Percentiles rank a stretch among this genome's conserved stretches.
phyloP scores from a whole-genome alignment of 2,888 invertebrate genomes.

The Orthosia cruda region DNA sequence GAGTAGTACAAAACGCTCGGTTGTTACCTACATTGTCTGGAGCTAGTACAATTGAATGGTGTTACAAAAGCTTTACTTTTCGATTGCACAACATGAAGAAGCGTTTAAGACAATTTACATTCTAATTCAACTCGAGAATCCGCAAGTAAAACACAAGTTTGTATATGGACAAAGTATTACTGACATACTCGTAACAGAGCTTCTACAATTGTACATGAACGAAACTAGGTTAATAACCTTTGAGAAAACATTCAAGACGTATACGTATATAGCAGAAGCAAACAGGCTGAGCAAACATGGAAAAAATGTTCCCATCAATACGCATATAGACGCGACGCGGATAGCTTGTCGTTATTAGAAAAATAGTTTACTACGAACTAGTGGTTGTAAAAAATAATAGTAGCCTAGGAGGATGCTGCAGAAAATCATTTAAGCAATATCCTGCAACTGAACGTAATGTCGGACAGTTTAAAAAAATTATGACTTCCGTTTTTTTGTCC shows the following conservation, averaged over 20 bases:
- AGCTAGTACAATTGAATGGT: slow-evolving; percentile 68
- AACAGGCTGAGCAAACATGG: slow-evolving; percentile 81
- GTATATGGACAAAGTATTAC: slow-evolving; percentile 39
- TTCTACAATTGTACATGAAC: slow-evolving; percentile 70
- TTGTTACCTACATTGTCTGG: slow-evolving; percentile 72
- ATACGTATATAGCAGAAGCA: slow-evolving; percentile 74
- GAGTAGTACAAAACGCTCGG: slow-evolving; percentile 65
- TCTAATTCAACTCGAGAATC: slow-evolving; percentile 41
- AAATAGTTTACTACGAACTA: slow-evolving; percentile 54
- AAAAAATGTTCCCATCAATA: slow-evolving; percentile 71
- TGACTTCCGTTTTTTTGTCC: slow-evolving; percentile 40
- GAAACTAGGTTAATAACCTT: slow-evolving; percentile 88
- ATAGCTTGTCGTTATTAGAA: slow-evolving; percentile 51
- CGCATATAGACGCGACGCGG: slow-evolving; percentile 50
- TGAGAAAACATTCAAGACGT: slow-evolving; percentile 75
- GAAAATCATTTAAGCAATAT: slow-evolving; percentile 51
- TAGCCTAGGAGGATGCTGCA: slow-evolving; percentile 28
- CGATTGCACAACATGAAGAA: slow-evolving; percentile 46
- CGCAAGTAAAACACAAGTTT: slow-evolving; percentile 29
- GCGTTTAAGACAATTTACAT: slow-evolving; percentile 42
- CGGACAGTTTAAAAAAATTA: slow-evolving; percentile 15
- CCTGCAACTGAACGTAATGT: slow-evolving; percentile 29
- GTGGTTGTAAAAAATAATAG: slow-evolving; percentile 42
- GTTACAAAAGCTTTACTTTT: slow-evolving; percentile 58
- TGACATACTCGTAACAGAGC: slow-evolving; percentile 48